A percentile compares a stretch with the other conserved stretches of the same genome.
phyloP scores from a whole-genome alignment of 2,888 invertebrate species.

The Molorchus minor region DNA sequence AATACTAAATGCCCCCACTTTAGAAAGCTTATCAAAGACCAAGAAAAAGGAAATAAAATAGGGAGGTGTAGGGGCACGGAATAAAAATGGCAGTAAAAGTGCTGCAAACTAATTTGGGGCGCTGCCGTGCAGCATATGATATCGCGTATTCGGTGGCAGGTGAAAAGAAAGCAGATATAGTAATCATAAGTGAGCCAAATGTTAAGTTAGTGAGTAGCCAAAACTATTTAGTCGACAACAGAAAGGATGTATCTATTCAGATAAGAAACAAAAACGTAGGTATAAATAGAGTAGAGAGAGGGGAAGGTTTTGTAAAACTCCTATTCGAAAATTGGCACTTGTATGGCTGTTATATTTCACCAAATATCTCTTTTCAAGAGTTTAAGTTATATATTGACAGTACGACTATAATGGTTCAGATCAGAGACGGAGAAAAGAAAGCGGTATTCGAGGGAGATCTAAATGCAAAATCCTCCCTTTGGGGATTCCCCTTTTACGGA shows the following conservation, averaged over 20 bases:
- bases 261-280: background rate
- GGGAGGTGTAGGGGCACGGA: background rate
- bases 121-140: background rate
- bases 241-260: background rate
- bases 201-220: background rate
- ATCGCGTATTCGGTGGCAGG: background rate
- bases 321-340: background rate
- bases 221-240: background rate
- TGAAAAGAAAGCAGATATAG: background rate
- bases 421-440: background rate
- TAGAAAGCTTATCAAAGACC: too few relatives aligned
- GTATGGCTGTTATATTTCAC: background rate
- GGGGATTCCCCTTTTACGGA: background rate
- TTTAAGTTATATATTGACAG: background rate
- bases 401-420: background rate
- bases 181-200: slow-evolving; percentile 1
- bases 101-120: background rate
- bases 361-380: background rate
- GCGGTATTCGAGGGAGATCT: background rate
- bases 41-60: background rate
- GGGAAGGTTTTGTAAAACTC: background rate
- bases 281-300: background rate
- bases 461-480: background rate
- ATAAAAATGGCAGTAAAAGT: background rate
- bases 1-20: too few relatives aligned